Percentiles rank a stretch among this genome's conserved stretches.
These are phyloP conservation scores for Dendrophyllia cribrosa DNA, from an alignment of 64 coral and sea anemone species.

Conservation along the genomic window DNA sequence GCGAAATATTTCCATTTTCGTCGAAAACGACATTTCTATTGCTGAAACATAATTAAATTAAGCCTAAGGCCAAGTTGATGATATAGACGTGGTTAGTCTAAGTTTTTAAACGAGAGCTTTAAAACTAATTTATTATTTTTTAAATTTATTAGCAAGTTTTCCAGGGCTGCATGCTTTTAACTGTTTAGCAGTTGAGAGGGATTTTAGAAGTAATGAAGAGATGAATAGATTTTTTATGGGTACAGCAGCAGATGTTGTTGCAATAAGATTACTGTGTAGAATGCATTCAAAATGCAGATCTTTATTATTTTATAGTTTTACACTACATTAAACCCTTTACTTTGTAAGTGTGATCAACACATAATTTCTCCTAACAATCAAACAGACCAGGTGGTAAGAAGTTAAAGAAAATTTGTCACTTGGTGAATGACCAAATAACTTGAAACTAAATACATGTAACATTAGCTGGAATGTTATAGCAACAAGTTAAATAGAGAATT, in stretches of 20 bases:
- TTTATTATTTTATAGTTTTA: neutral
- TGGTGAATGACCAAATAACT: neutral
- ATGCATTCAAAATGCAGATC: neutral
- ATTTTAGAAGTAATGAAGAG: neutral
- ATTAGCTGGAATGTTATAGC: no score
- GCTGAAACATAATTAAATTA: neutral
- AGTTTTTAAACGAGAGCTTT: neutral
- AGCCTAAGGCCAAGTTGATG: neutral
- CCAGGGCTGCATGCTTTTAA: neutral
- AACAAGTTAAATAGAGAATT: no score
- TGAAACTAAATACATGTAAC: no score
- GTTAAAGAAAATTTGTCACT: neutral
- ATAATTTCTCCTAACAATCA: neutral
- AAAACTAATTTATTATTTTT: slow-evolving; percentile 23
- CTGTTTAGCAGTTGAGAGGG: neutral
- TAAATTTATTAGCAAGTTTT: neutral
- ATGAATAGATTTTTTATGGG: neutral
- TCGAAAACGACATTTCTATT: neutral
- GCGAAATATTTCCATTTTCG: neutral
- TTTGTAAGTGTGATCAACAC: neutral
- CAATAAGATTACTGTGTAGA: neutral
- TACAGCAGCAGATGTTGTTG: neutral
- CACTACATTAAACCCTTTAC: neutral
- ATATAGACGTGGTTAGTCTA: neutral
- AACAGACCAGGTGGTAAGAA: neutral